Evolutionary conservation across 2,113 vertebrate species (phyloP).

Genomic region (Dipodomys ordii): DNA sequence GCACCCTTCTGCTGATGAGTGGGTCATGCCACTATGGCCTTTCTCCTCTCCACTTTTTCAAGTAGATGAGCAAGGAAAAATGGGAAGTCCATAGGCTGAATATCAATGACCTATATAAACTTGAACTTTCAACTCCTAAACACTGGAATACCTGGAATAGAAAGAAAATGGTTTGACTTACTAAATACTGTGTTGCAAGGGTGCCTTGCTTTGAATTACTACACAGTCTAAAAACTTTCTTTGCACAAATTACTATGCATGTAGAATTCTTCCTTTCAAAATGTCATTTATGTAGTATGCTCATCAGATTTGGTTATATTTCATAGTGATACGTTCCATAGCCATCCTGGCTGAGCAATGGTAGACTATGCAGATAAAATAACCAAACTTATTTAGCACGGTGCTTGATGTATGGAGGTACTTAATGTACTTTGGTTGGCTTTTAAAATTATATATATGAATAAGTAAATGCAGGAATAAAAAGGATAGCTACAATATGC

Average conservation of each 20-base stretch:
- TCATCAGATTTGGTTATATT: not conserved
- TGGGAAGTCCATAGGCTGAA: not conserved
- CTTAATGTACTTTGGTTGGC: not conserved
- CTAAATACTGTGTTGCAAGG: not conserved
- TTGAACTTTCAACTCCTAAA: not conserved
- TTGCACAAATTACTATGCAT: not conserved
- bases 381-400: not conserved
- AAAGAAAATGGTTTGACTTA: not conserved
- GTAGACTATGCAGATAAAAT: not conserved
- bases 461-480: not conserved
- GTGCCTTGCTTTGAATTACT: not conserved
- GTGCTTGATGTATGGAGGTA: not conserved
- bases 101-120: not conserved
- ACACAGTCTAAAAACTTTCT: not conserved
- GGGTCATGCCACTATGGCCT: slow-evolving; percentile 37
- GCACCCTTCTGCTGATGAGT: slow-evolving; percentile 51
- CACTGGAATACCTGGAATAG: not conserved
- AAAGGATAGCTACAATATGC: not conserved
- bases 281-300: not conserved
- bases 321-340: not conserved
- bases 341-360: not conserved
- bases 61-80: slow-evolving; percentile 26
- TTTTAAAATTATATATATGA: not conserved
- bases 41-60: not conserved
- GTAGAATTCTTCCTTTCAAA: not conserved